Percentiles rank a stretch among this genome's conserved stretches.
phyloP scores from a whole-genome alignment of 2,113 vertebrate species.

The Heterotis niloticus region DNA sequence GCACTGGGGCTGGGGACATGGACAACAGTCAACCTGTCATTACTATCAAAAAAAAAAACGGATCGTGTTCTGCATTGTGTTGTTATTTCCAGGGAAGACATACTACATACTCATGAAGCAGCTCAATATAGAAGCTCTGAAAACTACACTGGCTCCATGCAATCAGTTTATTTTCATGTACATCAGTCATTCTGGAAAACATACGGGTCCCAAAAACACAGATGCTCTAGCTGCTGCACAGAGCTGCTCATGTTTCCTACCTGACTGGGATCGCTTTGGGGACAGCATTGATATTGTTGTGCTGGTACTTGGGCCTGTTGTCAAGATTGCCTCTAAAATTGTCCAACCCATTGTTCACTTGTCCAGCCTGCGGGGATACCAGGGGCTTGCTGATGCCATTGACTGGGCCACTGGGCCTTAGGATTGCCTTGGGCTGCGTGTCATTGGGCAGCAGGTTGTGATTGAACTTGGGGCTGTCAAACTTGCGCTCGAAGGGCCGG shows the following conservation, averaged over 20 bases:
- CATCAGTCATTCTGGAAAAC: too few species aligned
- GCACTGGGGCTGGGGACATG: conserved; percentile 75
- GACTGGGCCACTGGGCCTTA: conserved; percentile 43
- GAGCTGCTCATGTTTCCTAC: conserved; percentile 55
- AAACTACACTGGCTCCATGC: too few species aligned
- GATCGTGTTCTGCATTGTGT: too few species aligned
- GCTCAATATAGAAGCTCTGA: too few species aligned
- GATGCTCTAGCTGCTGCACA: too few species aligned
- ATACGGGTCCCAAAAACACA: too few species aligned
- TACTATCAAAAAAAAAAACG: too few species aligned
- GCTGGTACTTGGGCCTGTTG: conserved; percentile 81
- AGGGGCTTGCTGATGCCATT: conserved; percentile 70
- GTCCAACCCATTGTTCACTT: conserved; percentile 81
- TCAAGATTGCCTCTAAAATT: conserved; percentile 79
- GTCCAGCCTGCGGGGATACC: conserved; percentile 62
- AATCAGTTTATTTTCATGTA: too few species aligned
- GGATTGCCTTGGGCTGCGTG: conserved; percentile 65
- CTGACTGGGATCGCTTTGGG: conserved; percentile 95
- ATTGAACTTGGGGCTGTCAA: conserved; percentile 96
- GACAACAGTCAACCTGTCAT: not conserved
- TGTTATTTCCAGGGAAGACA: too few species aligned
- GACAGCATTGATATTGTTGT: conserved; percentile 81
- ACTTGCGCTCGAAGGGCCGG: conserved; percentile 88
- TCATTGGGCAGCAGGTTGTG: conserved; percentile 94
- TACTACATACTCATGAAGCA: too few species aligned